Evolutionary conservation across 1,140 invertebrate genomes (phyloP), one percentile per base, ranked within the genome.

Genomic region (Dreissena rostriformis): DNA sequence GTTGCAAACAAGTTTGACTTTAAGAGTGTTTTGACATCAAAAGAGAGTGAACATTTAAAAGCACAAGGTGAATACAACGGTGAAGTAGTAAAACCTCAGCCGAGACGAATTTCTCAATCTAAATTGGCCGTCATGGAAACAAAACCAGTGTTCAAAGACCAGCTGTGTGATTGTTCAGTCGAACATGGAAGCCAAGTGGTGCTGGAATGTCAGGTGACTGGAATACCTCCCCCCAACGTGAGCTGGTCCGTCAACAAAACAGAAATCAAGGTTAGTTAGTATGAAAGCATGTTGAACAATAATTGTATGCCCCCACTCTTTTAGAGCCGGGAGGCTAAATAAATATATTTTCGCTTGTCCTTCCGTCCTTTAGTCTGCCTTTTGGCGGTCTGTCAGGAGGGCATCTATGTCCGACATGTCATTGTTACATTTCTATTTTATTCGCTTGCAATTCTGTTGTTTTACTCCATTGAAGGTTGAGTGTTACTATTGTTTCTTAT

Each of bases 101-200:
- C 77, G 8, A 70, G 77, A 29, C 66, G 77, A 57, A 65, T 70
- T 10, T 70, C 77, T 19, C 77, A 79, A 19, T 68, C 77, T 1
- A 79, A 79, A 61, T 51, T 5, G 28, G 68, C 55, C 15, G 52
- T 6, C 53, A 79, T 79, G 77, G 77, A 79, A 52, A 29, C 22
- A 26, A 73, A 73, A 73, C 79, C 79, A 51, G 70, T 51, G 52
- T 24, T 77, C 7, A 49, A 61, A 19, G 71, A 71, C n/a, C 71
- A 53, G 12, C 79, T 92, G 61, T 49, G 26, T 15, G 84, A 92
- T 85, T 49, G 86, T n/a, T 96, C 96, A 7, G 90, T 91, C 8
- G 83, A 57, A 14, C 90, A 92, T 74, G 84, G 91, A 49, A 88
- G 86, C 63, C 78, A 88, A 82, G 87, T 93, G 14, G 87, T 90